Base-by-base conservation (phyloP, 2,888 invertebrate species). In the Drosophila vallismaia region DNA sequence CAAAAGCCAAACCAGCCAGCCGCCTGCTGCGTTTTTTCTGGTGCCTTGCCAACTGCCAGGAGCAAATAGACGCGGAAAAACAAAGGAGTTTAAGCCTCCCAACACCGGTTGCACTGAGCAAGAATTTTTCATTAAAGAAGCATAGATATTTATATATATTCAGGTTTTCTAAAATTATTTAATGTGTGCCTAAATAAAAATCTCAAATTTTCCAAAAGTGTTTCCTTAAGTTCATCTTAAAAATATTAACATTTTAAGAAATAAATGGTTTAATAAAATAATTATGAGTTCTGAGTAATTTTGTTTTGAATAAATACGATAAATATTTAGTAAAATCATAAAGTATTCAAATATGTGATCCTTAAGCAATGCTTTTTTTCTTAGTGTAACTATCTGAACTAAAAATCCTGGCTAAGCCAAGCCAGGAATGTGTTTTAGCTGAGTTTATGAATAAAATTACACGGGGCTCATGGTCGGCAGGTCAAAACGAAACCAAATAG, bases 371-470 rank as follows among this genome's bases (percentile, higher is more conserved):
- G 14, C 14, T 2, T 2, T 19, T 19, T 19, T 9, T 49, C 7
- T 0, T 12, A 70, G 71, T 71, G 74, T 46, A 59, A n/a, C 44
- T 51, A 52, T 33, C 14, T 31, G 6, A 14, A 46, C 70, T 29
- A 44, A 24, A 31, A 31, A 54, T 50, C 54, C 53, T 33, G 67
- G 55, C 72, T 62, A 70, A 76, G 72, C 59, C 54, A 54, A 42
- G 72, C 71, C 69, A 55, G 68, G 58, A 74, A 70, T 79, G 58
- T 78, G 73, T 75, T 81, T 73, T 73, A 77, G 79, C 56, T 62
- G 74, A 75, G 74, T 79, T 86, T 85, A 85, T 85, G 85, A 86
- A 85, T 85, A 85, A 84, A 81, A 86, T 85, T 85, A 84, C 74
- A 72, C 62, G 49, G 74, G 28, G 74, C 56, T 63, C 53, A 38